Base-by-base conservation (phyloP, 2,888 invertebrate species). In the Leucophenga montana region DNA sequence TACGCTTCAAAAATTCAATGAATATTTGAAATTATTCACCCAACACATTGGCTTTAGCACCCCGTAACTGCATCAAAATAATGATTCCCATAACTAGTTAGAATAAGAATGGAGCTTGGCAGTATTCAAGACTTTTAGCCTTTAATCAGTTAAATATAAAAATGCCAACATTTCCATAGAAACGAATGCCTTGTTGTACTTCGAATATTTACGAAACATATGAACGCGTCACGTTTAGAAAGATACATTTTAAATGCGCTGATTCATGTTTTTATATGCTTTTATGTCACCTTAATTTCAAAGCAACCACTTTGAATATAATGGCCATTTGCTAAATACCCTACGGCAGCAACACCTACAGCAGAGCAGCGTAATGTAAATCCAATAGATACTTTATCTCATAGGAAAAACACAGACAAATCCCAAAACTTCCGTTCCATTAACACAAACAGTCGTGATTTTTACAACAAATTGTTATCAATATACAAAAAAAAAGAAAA, bases 401-500 rank as follows among this genome's bases (percentile, higher is more conserved):
- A 18, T 56, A 67, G 18, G 18, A 48, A 27, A 22, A 46, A 46
- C 27, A 53, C 59, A 66, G 22, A 56, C 44, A 56, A n/a, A 27
- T 33, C 44, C 57, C 70, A 70, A 53, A 64, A 72, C 22, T 72
- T 74, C 59, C 69, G 77, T 70, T 74, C 75, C 77, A 76, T 77
- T 77, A 80, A 64, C 44, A 73, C 72, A 71, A 71, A 64, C 64
- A 61, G 71, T 79, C 85, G 85, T 82, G 85, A 83, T 78, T 83
- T 78, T 78, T 75, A 75, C 76, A 78, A 71, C 70, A 73, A 66
- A 66, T 70, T 73, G 71, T 39, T 57, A 48, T 59, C 66, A 56
- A 22, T 44, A 56, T 39, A 57, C 22, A 64, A 22, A 31, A 14
- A 20, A 64, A 48, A n/a, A 50, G 18, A 4, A 64, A 64, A 48